phyloP scores from a whole-genome alignment of 35 echinoderm and acorn worm genomes.

The Ophiothrix spiculata region DNA sequence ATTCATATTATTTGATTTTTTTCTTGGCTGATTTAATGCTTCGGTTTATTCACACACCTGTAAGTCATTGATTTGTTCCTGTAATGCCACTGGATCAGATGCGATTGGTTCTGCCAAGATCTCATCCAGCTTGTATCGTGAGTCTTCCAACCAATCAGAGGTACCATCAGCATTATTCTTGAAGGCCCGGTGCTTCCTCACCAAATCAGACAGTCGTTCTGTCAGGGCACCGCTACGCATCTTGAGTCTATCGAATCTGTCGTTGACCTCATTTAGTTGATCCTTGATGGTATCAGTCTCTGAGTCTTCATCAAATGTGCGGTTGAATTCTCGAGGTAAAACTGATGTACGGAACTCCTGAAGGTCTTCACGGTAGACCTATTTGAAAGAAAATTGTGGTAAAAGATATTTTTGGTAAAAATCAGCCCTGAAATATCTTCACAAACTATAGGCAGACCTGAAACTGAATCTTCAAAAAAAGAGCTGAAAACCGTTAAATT shows the following conservation, averaged over 20 bases:
- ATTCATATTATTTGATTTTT: no score
- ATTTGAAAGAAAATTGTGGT: conserved; percentile 5
- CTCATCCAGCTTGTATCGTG: conserved; percentile 49
- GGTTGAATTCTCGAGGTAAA: conserved; percentile 71
- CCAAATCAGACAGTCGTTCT: conserved; percentile 46
- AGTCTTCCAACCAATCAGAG: conserved; percentile 62
- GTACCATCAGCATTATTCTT: conserved; percentile 58
- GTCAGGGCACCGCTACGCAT: conserved; percentile 58
- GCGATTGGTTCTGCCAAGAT: conserved; percentile 75
- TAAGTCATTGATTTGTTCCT: conserved; percentile 81
- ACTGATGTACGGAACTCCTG: conserved; percentile 75
- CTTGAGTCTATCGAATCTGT: conserved; percentile 77
- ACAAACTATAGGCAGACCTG: no score
- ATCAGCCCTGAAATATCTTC: no score
- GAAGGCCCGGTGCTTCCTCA: conserved; percentile 68
- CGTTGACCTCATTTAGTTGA: conserved; percentile 52
- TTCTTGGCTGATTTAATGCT: no score
- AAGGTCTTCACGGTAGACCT: conserved; percentile 87
- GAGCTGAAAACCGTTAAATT: no score
- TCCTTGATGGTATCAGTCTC: conserved; percentile 67
- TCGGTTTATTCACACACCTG: no score
- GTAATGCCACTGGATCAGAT: conserved; percentile 85
- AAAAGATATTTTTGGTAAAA: no score
- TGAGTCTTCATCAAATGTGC: conserved; percentile 73
- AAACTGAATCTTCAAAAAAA: no score